Percentiles rank a stretch among this genome's conserved stretches.
These are phyloP conservation scores for Sussaba pulchella DNA, from an alignment of 2,888 invertebrate species.

Conservation along the genomic window DNA sequence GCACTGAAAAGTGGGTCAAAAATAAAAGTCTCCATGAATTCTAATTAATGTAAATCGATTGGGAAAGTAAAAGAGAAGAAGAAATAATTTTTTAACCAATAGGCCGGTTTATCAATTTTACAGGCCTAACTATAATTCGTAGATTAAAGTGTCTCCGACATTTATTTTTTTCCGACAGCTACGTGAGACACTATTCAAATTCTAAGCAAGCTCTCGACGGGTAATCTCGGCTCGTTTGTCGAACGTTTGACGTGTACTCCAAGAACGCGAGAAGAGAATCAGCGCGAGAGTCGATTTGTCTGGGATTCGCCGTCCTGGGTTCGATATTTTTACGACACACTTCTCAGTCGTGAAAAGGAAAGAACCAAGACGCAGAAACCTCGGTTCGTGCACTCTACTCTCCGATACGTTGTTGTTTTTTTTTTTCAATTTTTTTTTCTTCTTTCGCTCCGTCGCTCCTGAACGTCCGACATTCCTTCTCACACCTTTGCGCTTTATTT, in stretches of 20 bases:
- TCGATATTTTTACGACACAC: conserved; percentile 74
- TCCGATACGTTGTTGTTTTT: conserved; percentile 34
- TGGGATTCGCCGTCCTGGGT: conserved; percentile 64
- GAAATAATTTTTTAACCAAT: too few species aligned
- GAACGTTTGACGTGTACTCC: conserved; percentile 31
- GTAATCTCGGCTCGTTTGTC: conserved; percentile 41
- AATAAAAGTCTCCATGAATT: background rate
- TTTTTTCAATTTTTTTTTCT: conserved; percentile 45
- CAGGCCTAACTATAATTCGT: too few species aligned
- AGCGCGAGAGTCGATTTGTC: conserved; percentile 66
- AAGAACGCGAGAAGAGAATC: conserved; percentile 14
- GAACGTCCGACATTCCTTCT: conserved; percentile 62
- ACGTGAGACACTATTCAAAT: conserved; percentile 19
- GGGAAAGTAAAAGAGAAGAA: background rate
- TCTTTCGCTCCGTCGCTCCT: conserved; percentile 58
- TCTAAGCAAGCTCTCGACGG: conserved; percentile 35
- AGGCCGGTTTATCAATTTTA: too few species aligned
- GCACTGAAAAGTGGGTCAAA: background rate
- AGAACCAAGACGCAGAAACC: conserved; percentile 54
- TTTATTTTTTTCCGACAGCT: background rate
- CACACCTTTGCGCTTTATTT: conserved; percentile 51
- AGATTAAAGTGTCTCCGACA: too few species aligned
- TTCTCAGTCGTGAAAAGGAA: conserved; percentile 49
- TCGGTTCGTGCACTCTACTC: conserved; percentile 54
- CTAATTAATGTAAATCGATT: background rate